Percentiles rank a stretch among this genome's conserved stretches.
Evolutionary conservation across 64 coral and sea anemone genomes (phyloP).

Genomic region (Orbicella faveolata): DNA sequence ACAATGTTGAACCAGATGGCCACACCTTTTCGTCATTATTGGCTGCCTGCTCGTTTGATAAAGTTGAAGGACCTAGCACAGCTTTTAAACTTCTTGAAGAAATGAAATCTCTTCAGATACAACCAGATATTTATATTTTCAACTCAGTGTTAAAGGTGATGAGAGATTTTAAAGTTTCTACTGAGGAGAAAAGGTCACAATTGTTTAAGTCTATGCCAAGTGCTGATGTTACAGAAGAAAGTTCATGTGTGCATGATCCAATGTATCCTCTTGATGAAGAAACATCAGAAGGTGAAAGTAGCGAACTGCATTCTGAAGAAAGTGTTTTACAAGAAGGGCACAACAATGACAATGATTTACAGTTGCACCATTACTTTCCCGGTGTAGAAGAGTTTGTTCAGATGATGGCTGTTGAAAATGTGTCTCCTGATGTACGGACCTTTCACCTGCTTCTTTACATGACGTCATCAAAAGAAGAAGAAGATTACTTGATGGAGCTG

Average conservation of each 20-base stretch:
- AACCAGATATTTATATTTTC: constrained; percentile 80
- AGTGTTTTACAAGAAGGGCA: not conserved
- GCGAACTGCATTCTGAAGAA: not conserved
- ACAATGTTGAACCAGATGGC: constrained; percentile 46
- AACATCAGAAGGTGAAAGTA: not conserved
- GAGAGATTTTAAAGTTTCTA: constrained; percentile 56
- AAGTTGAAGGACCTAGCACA: constrained; percentile 45
- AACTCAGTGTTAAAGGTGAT: constrained; percentile 81
- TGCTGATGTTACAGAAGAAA: not conserved
- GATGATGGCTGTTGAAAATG: constrained; percentile 76
- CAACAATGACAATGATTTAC: not conserved
- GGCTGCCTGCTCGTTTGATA: constrained; percentile 58
- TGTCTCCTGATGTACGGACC: constrained; percentile 78
- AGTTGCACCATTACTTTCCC: constrained; percentile 40
- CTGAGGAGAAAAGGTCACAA: not conserved
- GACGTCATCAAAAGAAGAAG: constrained; percentile 52
- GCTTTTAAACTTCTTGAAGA: constrained; percentile 67
- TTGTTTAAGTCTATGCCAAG: not conserved
- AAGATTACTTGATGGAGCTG: constrained; percentile 62
- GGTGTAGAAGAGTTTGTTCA: constrained; percentile 74
- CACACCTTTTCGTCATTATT: constrained; percentile 73
- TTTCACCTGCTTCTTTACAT: constrained; percentile 82
- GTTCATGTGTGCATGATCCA: too few relatives aligned
- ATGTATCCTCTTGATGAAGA: too few relatives aligned
- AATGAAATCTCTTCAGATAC: constrained; percentile 59